Percentiles rank a stretch among this genome's conserved stretches.
phyloP scores from a whole-genome alignment of 2,888 invertebrate species.

The Hirtodrosophila confusa region DNA sequence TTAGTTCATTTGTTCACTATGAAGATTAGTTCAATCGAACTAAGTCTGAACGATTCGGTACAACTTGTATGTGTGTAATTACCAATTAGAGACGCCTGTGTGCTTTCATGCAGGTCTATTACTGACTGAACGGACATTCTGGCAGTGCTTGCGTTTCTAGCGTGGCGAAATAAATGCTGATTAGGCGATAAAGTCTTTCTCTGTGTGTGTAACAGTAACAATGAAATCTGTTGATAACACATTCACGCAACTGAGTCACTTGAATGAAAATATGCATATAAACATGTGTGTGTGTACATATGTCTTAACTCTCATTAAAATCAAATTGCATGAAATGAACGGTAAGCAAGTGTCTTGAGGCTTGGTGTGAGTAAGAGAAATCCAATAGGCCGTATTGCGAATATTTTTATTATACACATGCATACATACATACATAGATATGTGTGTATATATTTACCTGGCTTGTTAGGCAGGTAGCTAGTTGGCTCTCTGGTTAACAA shows the following conservation, averaged over 20 bases:
- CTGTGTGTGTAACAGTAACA: slow-evolving; percentile 19
- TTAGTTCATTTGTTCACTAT: no score
- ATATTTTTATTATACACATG: background rate
- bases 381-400: slow-evolving; percentile 18
- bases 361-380: slow-evolving; percentile 41
- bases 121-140: slow-evolving; percentile 6
- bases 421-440: background rate
- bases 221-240: slow-evolving; percentile 48
- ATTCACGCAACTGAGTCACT: slow-evolving; percentile 39
- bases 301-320: slow-evolving; percentile 13
- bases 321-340: slow-evolving; percentile 39
- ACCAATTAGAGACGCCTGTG: no score
- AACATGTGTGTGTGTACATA: background rate
- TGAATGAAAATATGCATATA: slow-evolving; percentile 24
- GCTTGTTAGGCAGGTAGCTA: slow-evolving; percentile 19
- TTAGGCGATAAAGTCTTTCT: slow-evolving; percentile 41
- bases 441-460: background rate
- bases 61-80: no score
- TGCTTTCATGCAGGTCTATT: no score
- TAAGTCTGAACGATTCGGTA: no score
- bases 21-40: no score
- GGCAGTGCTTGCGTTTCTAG: background rate
- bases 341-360: slow-evolving; percentile 30
- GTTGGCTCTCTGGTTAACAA: slow-evolving; percentile 25
- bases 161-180: slow-evolving; percentile 42